Evolutionary conservation across 2,888 invertebrate species (phyloP), one percentile per base, ranked within the genome.

Genomic region (Anoncus sp.): DNA sequence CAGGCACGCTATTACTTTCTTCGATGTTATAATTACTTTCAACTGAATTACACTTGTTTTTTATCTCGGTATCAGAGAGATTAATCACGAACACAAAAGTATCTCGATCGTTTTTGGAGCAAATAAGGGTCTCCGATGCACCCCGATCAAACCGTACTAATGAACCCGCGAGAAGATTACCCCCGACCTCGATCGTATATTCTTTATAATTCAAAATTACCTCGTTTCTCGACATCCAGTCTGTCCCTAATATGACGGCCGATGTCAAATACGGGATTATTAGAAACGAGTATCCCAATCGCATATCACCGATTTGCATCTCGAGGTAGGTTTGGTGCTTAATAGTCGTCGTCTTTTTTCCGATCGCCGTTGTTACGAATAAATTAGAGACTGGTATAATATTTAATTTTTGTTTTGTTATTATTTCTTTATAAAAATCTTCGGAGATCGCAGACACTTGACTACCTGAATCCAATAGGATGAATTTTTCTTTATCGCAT

Each of bases 371-470:
- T 4, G 67, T 62, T 1, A 75, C 62, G 12, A 47, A 18, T 12
- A 69, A 20, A 12, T 75, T 75, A 3, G 69, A 62, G 0, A 75
- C 75, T 1, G 67, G 75, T n/a, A 75, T 51, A 4, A 47, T 12
- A 4, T 18, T 55, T 24, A 75, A 1, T 1, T 49, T 35, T 3
- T 40, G 12, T 51, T 22, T 51, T 12, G 16, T 10, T 0, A 24
- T 35, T 6, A 70, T 7, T 22, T 16, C 20, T 55, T 7, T 60
- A 22, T 69, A 75, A 47, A 69, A 69, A 3, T 67, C 55, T 40
- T 69, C 69, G 2, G 69, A 75, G 2, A 75, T 69, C 7, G 31
- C 31, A 5, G 31, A 31, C 7, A 31, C 31, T 31, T 31, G 31
- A 7, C 31, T 31, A 3, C 24, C 66, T 45, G 27, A 59, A 16